Evolutionary conservation across 2,113 vertebrate species (phyloP).

Genomic region (Halcyon malimbica): DNA sequence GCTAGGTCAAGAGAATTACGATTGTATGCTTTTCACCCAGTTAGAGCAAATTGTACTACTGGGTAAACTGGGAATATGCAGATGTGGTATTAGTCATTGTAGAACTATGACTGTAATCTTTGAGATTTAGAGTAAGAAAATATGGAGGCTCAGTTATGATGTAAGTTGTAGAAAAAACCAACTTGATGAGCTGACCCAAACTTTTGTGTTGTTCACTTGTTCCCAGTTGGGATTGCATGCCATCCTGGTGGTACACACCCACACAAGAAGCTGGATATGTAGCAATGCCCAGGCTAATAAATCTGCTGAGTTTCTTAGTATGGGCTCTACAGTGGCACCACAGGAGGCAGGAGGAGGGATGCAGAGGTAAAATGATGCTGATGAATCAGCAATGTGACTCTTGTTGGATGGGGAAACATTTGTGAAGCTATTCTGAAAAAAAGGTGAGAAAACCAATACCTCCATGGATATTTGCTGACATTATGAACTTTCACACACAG

Average conservation of each 20-base stretch:
- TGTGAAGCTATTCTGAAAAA: not conserved
- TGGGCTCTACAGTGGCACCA: not conserved
- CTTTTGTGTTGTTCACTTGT: accelerated
- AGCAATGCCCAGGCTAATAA: not conserved
- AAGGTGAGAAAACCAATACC: not conserved
- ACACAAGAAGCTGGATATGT: not conserved
- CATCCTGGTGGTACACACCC: not conserved
- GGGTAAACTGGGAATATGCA: not conserved
- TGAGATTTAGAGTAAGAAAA: not conserved
- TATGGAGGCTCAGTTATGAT: not conserved
- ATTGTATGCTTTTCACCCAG: not conserved
- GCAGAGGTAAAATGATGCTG: not conserved
- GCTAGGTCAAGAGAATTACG: not conserved
- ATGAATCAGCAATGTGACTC: not conserved
- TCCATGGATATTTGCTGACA: not conserved
- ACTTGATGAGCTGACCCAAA: not conserved
- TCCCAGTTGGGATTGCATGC: not conserved
- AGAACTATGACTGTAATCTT: not conserved
- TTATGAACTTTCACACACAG: not conserved
- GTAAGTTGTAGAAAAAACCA: accelerated
- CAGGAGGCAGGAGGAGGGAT: not conserved
- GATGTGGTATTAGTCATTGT: not conserved
- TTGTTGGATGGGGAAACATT: not conserved
- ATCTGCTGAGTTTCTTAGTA: not conserved
- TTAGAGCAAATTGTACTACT: not conserved